phyloP scores from a whole-genome alignment of 2,113 vertebrate genomes.

The Myrmophylax atrothorax region DNA sequence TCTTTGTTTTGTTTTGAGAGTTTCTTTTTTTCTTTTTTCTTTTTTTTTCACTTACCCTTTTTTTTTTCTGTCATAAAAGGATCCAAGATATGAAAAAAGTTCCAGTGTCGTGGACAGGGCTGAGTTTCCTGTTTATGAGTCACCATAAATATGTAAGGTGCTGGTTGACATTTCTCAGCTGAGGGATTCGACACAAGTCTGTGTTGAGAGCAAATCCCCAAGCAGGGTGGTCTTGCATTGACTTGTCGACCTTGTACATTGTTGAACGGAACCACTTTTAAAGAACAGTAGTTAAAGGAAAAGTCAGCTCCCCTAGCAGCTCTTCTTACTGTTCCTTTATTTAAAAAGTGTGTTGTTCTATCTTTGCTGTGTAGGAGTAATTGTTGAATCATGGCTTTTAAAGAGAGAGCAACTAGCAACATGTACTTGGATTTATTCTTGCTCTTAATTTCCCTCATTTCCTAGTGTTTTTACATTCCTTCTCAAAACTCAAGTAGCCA shows the following conservation, averaged over 20 bases:
- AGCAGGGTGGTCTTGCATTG: slow-evolving; percentile 81
- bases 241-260: slow-evolving; percentile 79
- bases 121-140: slow-evolving; percentile 86
- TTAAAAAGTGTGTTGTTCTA: slow-evolving; percentile 9
- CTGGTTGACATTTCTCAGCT: slow-evolving; percentile 86
- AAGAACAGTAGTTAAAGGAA: slow-evolving; percentile 81
- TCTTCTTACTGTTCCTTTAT: slow-evolving; percentile 36
- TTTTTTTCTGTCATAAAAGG: slow-evolving; percentile 67
- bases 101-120: slow-evolving; percentile 74
- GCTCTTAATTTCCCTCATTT: not conserved
- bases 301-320: slow-evolving; percentile 24
- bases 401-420: not conserved
- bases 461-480: not conserved
- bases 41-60: not conserved
- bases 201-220: slow-evolving; percentile 72
- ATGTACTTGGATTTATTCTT: not conserved
- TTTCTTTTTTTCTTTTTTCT: not conserved
- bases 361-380: not conserved
- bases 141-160: slow-evolving; percentile 86
- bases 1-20: slow-evolving; percentile 58
- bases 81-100: slow-evolving; percentile 80
- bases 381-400: not conserved
- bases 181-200: slow-evolving; percentile 74
- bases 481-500: not conserved
- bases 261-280: slow-evolving; percentile 76